Evolutionary conservation across 2,797 vertebrate species (phyloP).

Genomic region (Phoeniculus purpureus): DNA sequence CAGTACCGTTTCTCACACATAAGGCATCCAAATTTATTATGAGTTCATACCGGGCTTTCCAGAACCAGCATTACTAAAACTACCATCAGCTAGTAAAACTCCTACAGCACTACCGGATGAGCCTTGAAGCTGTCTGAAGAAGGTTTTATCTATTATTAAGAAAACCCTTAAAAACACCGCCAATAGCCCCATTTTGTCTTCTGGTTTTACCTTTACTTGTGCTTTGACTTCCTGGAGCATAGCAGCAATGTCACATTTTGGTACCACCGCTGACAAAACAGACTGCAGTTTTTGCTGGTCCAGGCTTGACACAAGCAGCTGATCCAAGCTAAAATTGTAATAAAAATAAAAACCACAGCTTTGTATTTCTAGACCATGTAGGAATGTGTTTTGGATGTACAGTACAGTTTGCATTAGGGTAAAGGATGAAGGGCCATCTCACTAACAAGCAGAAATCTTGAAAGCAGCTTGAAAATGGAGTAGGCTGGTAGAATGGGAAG

Average conservation of each 20-base stretch:
- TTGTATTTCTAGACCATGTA: background rate
- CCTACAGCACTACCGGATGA: background rate
- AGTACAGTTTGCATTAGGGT: background rate
- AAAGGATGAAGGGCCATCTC: background rate
- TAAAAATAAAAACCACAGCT: background rate
- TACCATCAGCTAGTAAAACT: background rate
- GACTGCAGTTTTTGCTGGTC: constrained; percentile 85
- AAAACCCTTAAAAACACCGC: background rate
- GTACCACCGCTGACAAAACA: constrained; percentile 76
- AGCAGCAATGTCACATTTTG: constrained; percentile 75
- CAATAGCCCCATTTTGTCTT: background rate
- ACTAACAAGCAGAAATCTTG: background rate
- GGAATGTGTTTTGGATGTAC: background rate
- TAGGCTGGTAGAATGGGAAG: background rate
- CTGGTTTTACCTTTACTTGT: constrained; percentile 83
- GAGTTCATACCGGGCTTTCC: constrained; percentile 1
- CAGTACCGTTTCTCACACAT: background rate
- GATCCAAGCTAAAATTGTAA: constrained; percentile 82
- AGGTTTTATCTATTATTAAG: background rate
- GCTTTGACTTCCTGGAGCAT: constrained; percentile 83
- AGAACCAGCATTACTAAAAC: background rate
- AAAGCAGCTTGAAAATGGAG: background rate
- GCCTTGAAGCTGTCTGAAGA: background rate
- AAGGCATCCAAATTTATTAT: background rate
- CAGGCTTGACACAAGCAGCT: constrained; percentile 78